phyloP scores from a whole-genome alignment of 2,888 invertebrate genomes.

The Dascillus cervinus region DNA sequence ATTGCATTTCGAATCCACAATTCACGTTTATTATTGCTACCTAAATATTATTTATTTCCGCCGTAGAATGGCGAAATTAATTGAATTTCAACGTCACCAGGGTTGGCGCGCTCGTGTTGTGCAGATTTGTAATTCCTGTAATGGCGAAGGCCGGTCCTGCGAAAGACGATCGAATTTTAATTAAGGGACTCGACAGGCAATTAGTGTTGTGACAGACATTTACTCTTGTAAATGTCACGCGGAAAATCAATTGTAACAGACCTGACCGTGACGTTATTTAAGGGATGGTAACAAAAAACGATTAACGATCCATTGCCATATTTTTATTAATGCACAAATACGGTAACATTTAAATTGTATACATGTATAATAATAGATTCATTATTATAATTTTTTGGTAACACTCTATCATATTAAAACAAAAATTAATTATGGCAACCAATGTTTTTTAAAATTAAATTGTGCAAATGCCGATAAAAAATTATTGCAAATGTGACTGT shows the following conservation, averaged over 20 bases:
- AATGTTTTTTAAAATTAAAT: too few species aligned
- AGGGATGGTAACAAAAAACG: too few species aligned
- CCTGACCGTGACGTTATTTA: too few species aligned
- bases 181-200: slow-evolving; percentile 16
- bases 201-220: slow-evolving; percentile 15
- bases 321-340: slow-evolving; percentile 45
- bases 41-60: slow-evolving; percentile 34
- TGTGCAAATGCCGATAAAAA: too few species aligned
- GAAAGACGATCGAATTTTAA: slow-evolving; percentile 12
- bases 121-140: too few species aligned
- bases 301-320: slow-evolving; percentile 21
- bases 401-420: too few species aligned
- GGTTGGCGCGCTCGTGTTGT: too few species aligned
- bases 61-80: too few species aligned
- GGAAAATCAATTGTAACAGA: slow-evolving; percentile 5
- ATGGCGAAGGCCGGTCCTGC: too few species aligned
- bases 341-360: slow-evolving; percentile 45
- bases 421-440: slow-evolving; percentile 11
- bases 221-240: slow-evolving; percentile 13
- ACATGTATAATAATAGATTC: slow-evolving; percentile 33
- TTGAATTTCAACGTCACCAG: too few species aligned
- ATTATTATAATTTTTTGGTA: slow-evolving; percentile 41
- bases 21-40: slow-evolving; percentile 22
- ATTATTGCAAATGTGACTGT: too few species aligned
- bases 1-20: slow-evolving; percentile 40